Conservation (phyloP, 1,140 invertebrate species). For the Tetramorium alpestre region DNA sequence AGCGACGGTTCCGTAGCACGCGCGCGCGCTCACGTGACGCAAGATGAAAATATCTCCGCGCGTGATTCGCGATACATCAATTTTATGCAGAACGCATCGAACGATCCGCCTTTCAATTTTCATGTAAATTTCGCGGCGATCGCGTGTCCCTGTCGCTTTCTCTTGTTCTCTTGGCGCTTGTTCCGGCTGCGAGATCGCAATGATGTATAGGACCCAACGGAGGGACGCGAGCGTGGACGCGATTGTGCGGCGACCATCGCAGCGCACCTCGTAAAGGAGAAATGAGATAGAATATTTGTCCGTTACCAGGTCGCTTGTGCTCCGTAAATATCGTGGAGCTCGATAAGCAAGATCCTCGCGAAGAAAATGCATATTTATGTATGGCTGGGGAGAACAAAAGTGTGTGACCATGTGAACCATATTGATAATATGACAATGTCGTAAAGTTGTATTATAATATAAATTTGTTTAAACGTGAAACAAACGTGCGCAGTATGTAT, state of each 20-base stretch:
- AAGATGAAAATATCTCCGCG: conserved; percentile 71
- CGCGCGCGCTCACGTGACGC: conserved; percentile 23
- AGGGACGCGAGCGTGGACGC: conserved; percentile 17
- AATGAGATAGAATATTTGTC: conserved; percentile 36
- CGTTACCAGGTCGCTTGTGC: not conserved
- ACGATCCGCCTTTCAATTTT: conserved; percentile 78
- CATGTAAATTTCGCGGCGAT: conserved; percentile 75
- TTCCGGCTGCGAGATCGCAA: conserved; percentile 45
- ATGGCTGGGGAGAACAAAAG: not conserved
- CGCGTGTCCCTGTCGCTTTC: conserved; percentile 57
- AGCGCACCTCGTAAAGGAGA: not conserved
- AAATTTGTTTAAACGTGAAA: not conserved
- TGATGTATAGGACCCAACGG: conserved; percentile 49
- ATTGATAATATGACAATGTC: not conserved
- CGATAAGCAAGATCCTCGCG: not conserved
- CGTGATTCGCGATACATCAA: conserved; percentile 76
- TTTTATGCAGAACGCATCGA: conserved; percentile 68
- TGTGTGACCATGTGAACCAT: not conserved
- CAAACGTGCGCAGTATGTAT: not conserved
- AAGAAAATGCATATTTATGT: not conserved
- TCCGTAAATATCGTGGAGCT: conserved; percentile 7
- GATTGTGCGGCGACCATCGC: conserved; percentile 42
- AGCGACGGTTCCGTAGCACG: conserved; percentile 13
- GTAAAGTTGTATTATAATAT: not conserved
- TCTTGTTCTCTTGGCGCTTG: conserved; percentile 52